Evolutionary conservation across 1,140 invertebrate species (phyloP).

Genomic region (Papilio aristodemus): DNA sequence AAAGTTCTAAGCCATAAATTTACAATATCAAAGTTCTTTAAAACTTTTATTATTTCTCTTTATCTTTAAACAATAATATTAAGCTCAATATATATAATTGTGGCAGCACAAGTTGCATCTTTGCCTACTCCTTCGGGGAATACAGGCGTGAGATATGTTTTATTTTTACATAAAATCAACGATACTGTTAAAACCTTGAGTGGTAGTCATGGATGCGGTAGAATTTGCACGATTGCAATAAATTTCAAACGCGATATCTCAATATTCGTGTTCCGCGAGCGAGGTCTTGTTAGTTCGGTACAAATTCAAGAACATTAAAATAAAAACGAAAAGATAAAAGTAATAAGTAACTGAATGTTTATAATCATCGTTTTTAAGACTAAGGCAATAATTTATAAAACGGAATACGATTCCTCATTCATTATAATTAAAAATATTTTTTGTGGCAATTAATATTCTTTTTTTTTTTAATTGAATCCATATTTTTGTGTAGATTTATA

Average conservation of each 20-base stretch:
- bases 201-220: not conserved
- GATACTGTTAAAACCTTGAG: not conserved
- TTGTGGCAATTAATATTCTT: not conserved
- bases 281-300: not conserved
- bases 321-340: not conserved
- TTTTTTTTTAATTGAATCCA: not conserved
- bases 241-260: not conserved
- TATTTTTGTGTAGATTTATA: no score
- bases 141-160: no score
- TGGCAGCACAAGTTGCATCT: no score
- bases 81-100: no score
- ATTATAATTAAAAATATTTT: not conserved
- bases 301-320: not conserved
- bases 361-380: not conserved
- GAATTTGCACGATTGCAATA: constrained; percentile 1
- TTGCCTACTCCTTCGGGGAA: no score
- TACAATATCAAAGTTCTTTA: no score
- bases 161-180: no score
- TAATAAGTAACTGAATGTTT: not conserved
- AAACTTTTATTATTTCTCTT: no score
- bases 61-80: no score
- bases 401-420: not conserved
- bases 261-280: not conserved
- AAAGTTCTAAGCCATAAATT: no score
- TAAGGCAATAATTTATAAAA: not conserved